These are phyloP conservation scores for Synaphobranchus kaupii DNA, from an alignment of 2,797 vertebrate genomes.

Conservation along the genomic window DNA sequence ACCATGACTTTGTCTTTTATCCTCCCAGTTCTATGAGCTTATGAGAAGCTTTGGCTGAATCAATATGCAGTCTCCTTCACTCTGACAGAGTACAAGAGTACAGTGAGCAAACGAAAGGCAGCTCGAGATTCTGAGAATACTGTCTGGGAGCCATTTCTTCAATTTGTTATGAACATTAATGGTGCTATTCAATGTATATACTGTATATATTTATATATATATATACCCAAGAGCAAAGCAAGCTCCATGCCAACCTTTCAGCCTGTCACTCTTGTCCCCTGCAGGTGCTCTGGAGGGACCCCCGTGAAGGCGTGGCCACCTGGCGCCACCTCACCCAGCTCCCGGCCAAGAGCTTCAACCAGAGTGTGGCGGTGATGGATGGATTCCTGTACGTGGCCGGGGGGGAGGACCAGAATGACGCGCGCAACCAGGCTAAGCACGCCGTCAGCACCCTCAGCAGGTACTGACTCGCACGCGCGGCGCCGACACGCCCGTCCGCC, in stretches of 20 bases:
- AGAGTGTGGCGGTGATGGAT: constrained; percentile 85
- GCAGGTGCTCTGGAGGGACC: constrained; percentile 78
- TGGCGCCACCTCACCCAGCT: constrained; percentile 84
- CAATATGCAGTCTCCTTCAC: neutral
- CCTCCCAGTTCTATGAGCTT: neutral
- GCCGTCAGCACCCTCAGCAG: constrained; percentile 83
- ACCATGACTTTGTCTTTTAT: neutral
- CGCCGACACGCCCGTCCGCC: neutral
- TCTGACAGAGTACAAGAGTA: no score
- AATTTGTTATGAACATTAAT: neutral
- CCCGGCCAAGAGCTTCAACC: constrained; percentile 85
- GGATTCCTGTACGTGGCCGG: constrained; percentile 83
- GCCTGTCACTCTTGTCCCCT: neutral
- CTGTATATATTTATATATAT: no score
- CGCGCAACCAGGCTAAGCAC: constrained; percentile 85
- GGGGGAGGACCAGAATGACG: constrained; percentile 85
- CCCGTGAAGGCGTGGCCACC: constrained; percentile 71
- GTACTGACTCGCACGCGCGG: constrained; percentile 50
- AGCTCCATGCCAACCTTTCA: neutral
- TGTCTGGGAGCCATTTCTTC: neutral
- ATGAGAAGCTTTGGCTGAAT: neutral
- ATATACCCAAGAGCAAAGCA: neutral
- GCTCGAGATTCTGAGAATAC: neutral
- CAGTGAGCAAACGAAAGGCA: neutral
- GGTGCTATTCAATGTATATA: neutral